Conservation (phyloP, 2,888 invertebrate species). For the Ochropleura plecta region DNA sequence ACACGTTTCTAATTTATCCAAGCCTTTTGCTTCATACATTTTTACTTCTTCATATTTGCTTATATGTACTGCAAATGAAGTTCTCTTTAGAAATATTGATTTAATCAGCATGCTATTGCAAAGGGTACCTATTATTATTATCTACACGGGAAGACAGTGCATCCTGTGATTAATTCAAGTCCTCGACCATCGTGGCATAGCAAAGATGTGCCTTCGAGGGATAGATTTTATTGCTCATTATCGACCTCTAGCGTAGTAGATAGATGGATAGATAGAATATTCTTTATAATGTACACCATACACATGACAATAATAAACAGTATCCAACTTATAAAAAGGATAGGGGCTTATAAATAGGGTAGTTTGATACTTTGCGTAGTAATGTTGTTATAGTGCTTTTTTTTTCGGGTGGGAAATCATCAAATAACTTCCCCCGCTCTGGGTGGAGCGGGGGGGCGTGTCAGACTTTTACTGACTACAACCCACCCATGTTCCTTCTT, state of each 20-base stretch:
- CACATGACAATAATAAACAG: no score
- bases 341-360: no score
- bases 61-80: not conserved
- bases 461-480: no score
- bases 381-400: not conserved
- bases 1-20: conserved; percentile 33
- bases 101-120: not conserved
- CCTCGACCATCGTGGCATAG: not conserved
- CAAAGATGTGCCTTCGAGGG: not conserved
- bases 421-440: no score
- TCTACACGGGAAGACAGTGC: conserved; percentile 25
- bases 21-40: not conserved
- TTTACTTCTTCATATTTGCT: not conserved
- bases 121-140: conserved; percentile 16
- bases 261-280: no score
- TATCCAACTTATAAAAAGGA: no score
- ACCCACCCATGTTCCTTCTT: no score
- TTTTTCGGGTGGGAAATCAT: no score
- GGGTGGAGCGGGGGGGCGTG: no score
- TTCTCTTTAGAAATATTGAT: not conserved
- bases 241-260: not conserved
- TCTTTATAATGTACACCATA: no score
- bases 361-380: no score
- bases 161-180: conserved; percentile 43
- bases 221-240: not conserved